A percentile compares a stretch with the other conserved stretches of the same genome.
phyloP scores from a whole-genome alignment of 2,888 invertebrate genomes.

The Muschampia plurimacula region DNA sequence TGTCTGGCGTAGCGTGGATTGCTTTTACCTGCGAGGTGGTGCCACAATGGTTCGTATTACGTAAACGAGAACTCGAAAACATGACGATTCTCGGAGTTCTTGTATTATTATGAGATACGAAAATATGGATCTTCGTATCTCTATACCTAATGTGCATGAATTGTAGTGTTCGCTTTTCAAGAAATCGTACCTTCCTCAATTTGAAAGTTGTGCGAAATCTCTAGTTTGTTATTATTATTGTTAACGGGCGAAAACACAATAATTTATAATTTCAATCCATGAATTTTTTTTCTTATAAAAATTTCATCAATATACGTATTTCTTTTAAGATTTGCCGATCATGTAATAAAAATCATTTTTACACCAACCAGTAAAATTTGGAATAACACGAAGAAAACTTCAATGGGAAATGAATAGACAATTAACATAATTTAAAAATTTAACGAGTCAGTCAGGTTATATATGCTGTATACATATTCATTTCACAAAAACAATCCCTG shows the following conservation, averaged over 20 bases:
- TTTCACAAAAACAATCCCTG: conserved; percentile 62
- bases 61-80: conserved; percentile 70
- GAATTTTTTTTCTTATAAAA: background rate
- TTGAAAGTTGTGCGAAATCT: background rate
- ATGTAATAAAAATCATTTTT: too few relatives aligned
- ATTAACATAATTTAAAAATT: conserved; percentile 5
- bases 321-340: background rate
- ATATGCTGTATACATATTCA: conserved; percentile 54
- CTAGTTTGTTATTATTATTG: too few relatives aligned
- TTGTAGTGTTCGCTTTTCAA: conserved; percentile 1
- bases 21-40: conserved; percentile 72
- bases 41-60: conserved; percentile 69
- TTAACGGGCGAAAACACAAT: too few relatives aligned
- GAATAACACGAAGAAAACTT: too few relatives aligned
- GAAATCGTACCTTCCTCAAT: background rate
- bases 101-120: conserved; percentile 32
- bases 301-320: background rate
- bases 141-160: conserved; percentile 9
- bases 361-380: too few relatives aligned
- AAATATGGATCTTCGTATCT: conserved; percentile 19
- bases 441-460: conserved; percentile 47
- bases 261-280: background rate
- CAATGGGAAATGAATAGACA: background rate
- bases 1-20: conserved; percentile 58
- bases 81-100: conserved; percentile 40